phyloP scores from a whole-genome alignment of 2,113 vertebrate species.

The Oncorhynchus clarkii region DNA sequence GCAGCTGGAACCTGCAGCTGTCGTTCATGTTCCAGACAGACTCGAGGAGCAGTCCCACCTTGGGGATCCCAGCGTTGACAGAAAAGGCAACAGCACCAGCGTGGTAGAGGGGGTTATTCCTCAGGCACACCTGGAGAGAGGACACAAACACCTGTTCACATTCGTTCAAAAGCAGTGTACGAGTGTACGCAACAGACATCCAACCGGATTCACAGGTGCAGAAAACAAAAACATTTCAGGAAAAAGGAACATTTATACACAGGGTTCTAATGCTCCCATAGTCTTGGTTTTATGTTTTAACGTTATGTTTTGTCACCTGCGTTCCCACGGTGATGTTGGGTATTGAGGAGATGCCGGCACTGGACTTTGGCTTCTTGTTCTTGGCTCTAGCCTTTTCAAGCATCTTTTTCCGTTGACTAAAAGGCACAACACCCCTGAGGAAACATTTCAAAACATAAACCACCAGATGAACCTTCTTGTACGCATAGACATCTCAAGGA shows the following conservation, averaged over 20 bases:
- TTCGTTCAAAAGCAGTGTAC: no score
- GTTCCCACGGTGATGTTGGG: conserved; percentile 99
- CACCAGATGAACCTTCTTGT: neutral
- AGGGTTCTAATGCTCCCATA: neutral
- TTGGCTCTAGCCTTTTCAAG: conserved; percentile 99
- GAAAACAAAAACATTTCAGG: neutral
- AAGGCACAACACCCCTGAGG: conserved; percentile 96
- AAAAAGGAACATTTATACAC: neutral
- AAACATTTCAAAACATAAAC: neutral
- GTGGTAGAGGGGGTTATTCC: conserved; percentile 98
- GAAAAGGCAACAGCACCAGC: conserved; percentile 98
- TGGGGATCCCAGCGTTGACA: conserved; percentile 95
- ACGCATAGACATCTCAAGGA: neutral
- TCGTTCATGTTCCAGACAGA: conserved; percentile 99
- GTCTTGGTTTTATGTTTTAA: neutral
- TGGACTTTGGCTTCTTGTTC: conserved; percentile 99
- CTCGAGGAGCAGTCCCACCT: conserved; percentile 96
- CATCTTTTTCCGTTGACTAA: conserved; percentile 99
- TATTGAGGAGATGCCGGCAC: conserved; percentile 95
- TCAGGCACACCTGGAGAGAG: conserved; percentile 86
- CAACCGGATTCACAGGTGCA: neutral
- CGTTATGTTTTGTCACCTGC: conserved; percentile 74
- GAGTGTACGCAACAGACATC: neutral
- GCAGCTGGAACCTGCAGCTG: conserved; percentile 96
- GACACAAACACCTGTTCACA: neutral